Percentiles rank a stretch among this genome's conserved stretches.
Conservation (phyloP, 1,140 invertebrate species). For the Drosophila ohnishii region DNA sequence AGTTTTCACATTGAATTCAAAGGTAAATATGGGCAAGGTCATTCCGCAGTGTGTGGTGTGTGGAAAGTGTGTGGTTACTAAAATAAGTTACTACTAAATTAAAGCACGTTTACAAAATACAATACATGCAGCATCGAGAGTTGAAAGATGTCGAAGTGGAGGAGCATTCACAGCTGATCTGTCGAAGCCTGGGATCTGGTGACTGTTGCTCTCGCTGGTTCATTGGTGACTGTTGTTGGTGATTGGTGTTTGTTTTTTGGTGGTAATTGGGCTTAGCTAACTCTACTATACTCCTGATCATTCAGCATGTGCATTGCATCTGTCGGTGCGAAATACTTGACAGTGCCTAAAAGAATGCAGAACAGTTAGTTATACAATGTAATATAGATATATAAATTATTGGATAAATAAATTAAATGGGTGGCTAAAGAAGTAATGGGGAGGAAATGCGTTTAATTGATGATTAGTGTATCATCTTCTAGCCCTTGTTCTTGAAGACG, state of each 20-base stretch:
- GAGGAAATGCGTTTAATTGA: background rate
- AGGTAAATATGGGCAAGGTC: conserved; percentile 38
- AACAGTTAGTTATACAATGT: conserved; percentile 58
- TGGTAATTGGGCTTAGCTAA: conserved; percentile 62
- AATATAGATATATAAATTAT: background rate
- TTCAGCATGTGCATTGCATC: conserved; percentile 85
- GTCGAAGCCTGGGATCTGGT: conserved; percentile 22
- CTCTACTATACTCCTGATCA: conserved; percentile 82
- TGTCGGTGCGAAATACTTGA: conserved; percentile 85
- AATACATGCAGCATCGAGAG: conserved; percentile 61
- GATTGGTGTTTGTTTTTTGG: conserved; percentile 29
- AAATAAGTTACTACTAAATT: conserved; percentile 50
- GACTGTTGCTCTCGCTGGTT: conserved; percentile 27
- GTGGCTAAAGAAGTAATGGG: background rate
- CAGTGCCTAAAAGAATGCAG: conserved; percentile 76
- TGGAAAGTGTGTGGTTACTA: conserved; percentile 35
- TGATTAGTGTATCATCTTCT: background rate
- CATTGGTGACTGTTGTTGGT: conserved; percentile 49
- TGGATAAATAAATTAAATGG: conserved; percentile 5
- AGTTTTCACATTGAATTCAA: conserved; percentile 28
- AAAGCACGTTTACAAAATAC: conserved; percentile 55
- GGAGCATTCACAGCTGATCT: conserved; percentile 31
- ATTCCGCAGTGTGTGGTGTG: conserved; percentile 4
- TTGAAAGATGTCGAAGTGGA: conserved; percentile 28
- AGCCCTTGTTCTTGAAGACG: background rate